Evolutionary conservation across 64 coral and sea anemone genomes (phyloP).

Genomic region (Trachythela sp.): DNA sequence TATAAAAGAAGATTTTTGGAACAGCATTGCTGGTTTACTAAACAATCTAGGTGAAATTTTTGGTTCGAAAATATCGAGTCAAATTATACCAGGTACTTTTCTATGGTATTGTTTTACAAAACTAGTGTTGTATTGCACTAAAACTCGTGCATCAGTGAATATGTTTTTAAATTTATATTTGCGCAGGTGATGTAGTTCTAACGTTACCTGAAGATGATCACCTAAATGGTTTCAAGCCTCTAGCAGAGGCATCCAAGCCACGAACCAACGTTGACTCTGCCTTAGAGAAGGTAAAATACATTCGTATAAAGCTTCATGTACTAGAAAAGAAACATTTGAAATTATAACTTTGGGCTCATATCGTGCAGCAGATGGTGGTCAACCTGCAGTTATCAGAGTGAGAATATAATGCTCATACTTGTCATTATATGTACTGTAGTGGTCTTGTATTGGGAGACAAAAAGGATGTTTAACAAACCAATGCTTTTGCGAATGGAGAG

Average conservation of each 20-base stretch:
- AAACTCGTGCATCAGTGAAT: not conserved
- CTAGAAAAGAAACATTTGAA: too few relatives aligned
- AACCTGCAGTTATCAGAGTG: too few relatives aligned
- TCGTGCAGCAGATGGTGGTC: too few relatives aligned
- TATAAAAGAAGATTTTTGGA: slow-evolving; percentile 1
- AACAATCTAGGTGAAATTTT: not conserved
- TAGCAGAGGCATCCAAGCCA: slow-evolving; percentile 28
- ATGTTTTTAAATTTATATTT: not conserved
- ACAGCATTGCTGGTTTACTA: not conserved
- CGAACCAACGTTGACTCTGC: not conserved
- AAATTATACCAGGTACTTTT: slow-evolving; percentile 7
- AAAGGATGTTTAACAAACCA: not conserved
- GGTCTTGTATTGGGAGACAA: too few relatives aligned
- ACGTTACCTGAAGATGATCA: slow-evolving; percentile 61
- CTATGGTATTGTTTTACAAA: not conserved
- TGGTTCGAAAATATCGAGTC: not conserved
- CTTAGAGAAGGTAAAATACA: slow-evolving; percentile 10
- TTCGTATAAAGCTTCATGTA: too few relatives aligned
- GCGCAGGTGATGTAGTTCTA: slow-evolving; percentile 31
- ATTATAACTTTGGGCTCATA: too few relatives aligned
- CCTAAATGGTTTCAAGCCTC: slow-evolving; percentile 67
- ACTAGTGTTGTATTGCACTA: slow-evolving; percentile 32
- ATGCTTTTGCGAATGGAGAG: too few relatives aligned
- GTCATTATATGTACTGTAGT: too few relatives aligned
- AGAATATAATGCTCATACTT: too few relatives aligned